These are phyloP conservation scores for Eospalax fontanierii DNA, from an alignment of 2,797 vertebrate genomes.

Conservation along the genomic window DNA sequence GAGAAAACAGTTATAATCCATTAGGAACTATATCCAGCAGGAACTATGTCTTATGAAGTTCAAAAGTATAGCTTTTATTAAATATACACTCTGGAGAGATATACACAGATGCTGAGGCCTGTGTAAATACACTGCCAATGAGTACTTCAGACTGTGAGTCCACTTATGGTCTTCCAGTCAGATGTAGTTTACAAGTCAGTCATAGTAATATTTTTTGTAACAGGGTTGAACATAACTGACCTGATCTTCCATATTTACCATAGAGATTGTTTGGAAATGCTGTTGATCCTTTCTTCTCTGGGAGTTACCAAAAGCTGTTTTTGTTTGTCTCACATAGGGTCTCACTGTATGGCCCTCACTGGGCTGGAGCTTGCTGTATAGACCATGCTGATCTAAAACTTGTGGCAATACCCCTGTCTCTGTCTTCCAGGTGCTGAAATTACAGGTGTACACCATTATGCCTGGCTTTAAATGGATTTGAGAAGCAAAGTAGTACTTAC, in stretches of 20 bases:
- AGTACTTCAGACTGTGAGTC: background rate
- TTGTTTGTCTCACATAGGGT: no score
- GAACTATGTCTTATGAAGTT: background rate
- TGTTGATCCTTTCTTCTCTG: background rate
- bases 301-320: no score
- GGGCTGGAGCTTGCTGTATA: no score
- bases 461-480: no score
- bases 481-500: background rate
- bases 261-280: background rate
- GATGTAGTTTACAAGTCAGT: background rate
- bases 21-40: no score
- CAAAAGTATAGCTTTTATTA: background rate
- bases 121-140: background rate
- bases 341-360: background rate
- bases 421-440: no score
- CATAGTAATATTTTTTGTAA: background rate
- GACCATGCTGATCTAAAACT: no score
- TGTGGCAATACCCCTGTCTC: no score
- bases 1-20: background rate
- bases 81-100: background rate
- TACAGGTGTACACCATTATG: no score
- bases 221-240: background rate
- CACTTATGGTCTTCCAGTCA: background rate
- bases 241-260: conserved; percentile 41
- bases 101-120: background rate